Conservation (phyloP, 2,113 vertebrate genomes). For the Pseudonaja textilis region DNA sequence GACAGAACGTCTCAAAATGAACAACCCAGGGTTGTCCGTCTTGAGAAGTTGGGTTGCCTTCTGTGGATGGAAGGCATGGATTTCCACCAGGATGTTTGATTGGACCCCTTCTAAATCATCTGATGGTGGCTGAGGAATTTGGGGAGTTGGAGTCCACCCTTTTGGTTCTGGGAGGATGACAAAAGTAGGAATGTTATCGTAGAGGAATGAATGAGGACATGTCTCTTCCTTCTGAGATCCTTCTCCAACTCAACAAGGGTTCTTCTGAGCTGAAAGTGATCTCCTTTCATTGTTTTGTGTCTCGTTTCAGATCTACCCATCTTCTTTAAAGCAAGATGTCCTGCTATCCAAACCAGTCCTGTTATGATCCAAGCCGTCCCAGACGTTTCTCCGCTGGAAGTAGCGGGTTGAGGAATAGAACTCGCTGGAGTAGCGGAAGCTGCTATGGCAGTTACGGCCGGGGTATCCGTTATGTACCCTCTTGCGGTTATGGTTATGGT, state of each 20-base stretch:
- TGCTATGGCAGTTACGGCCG: background rate
- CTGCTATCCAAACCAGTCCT: background rate
- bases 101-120: background rate
- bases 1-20: background rate
- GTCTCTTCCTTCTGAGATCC: background rate
- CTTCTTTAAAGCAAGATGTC: background rate
- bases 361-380: background rate
- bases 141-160: background rate
- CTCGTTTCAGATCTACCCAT: constrained; percentile 1
- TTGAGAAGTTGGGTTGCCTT: background rate
- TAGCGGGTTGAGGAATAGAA: background rate
- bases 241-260: background rate
- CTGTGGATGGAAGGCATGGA: too few species aligned
- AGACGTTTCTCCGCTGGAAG: background rate
- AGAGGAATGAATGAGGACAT: background rate
- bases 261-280: background rate
- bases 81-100: background rate
- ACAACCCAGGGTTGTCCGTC: background rate
- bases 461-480: background rate
- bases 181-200: background rate
- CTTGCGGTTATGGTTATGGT: background rate
- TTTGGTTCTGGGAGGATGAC: background rate
- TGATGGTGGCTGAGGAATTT: background rate
- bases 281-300: background rate
- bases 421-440: background rate